A percentile compares a stretch with the other conserved stretches of the same genome.
Evolutionary conservation across 2,888 invertebrate species (phyloP).

Genomic region (Minunthozetes semirufus): DNA sequence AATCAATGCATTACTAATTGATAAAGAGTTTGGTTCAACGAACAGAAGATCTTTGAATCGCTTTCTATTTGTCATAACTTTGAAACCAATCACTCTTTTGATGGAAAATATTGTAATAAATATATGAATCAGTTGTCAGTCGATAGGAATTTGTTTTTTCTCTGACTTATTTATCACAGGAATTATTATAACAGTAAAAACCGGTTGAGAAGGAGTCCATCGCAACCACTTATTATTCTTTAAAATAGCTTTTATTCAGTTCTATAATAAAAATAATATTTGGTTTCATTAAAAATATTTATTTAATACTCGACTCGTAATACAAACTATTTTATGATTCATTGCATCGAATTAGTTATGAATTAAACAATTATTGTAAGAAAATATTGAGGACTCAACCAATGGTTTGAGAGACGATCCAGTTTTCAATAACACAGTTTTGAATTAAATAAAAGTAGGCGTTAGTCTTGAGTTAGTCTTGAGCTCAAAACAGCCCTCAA

Average conservation of each 20-base stretch:
- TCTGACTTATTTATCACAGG: no score
- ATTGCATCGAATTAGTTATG: no score
- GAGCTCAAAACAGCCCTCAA: not conserved
- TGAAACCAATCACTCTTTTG: no score
- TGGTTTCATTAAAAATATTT: not conserved
- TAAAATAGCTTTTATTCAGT: no score
- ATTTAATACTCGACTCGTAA: not conserved
- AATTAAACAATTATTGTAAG: no score
- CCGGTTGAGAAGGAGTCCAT: not conserved
- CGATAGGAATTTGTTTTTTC: no score
- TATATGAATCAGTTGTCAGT: no score
- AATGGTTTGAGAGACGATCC: not conserved
- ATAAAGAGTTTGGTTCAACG: not conserved
- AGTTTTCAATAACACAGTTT: not conserved
- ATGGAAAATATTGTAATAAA: no score
- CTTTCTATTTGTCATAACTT: not conserved
- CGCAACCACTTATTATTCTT: not conserved
- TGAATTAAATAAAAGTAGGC: not conserved
- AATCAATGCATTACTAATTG: not conserved
- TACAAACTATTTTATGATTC: no score
- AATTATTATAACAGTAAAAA: no score
- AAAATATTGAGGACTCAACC: not conserved
- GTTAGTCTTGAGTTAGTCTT: no score
- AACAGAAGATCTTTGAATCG: not conserved
- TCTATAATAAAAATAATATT: no score